These are phyloP conservation scores for Pluvialis apricaria DNA, from an alignment of 2,113 vertebrate genomes.

Conservation along the genomic window DNA sequence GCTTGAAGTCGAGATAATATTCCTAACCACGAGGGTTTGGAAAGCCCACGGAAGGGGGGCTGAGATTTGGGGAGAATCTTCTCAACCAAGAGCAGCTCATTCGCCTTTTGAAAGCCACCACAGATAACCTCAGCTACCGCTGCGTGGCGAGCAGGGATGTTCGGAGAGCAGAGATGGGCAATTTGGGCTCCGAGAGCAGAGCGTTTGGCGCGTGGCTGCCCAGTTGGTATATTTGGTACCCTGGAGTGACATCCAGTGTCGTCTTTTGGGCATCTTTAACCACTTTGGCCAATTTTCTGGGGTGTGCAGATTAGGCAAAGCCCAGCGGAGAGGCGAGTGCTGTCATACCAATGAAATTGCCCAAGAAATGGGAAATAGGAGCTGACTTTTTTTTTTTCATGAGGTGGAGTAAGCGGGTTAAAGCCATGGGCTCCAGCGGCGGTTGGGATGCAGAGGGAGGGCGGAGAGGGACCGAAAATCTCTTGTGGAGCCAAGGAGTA, in stretches of 20 bases:
- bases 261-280: neutral
- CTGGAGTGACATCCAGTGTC: neutral
- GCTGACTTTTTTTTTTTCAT: neutral
- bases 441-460: neutral
- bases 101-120: neutral
- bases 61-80: too few species aligned
- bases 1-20: fast-evolving
- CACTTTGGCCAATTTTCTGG: neutral
- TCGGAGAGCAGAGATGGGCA: neutral
- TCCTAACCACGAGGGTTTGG: neutral
- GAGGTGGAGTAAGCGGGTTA: fast-evolving
- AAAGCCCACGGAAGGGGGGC: neutral
- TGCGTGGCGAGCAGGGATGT: neutral
- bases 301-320: neutral
- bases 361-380: neutral
- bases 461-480: neutral
- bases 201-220: fast-evolving
- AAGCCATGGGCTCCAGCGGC: fast-evolving
- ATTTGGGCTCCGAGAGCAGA: fast-evolving
- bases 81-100: neutral
- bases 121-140: too few species aligned
- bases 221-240: too few species aligned
- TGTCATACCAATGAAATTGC: fast-evolving
- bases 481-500: neutral
- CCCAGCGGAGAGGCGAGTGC: neutral